phyloP scores from a whole-genome alignment of 2,888 invertebrate species.

The Horisme vitalbata region DNA sequence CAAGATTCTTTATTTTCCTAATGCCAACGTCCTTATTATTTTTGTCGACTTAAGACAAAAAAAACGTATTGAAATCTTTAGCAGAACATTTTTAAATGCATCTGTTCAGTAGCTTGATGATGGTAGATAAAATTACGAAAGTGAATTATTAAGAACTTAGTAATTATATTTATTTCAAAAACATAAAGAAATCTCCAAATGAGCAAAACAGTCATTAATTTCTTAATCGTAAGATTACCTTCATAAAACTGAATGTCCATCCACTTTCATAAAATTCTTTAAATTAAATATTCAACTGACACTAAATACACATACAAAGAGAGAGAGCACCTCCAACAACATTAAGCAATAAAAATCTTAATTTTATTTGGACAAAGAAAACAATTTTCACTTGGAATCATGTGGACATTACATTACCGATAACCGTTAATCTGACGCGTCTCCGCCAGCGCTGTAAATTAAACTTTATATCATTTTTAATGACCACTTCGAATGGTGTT shows the following conservation, averaged over 20 bases:
- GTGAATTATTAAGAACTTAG: too few species aligned
- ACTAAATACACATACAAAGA: conserved; percentile 35
- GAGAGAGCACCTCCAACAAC: conserved; percentile 36
- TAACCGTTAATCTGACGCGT: conserved; percentile 73
- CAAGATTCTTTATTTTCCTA: too few species aligned
- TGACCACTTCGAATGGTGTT: conserved; percentile 77
- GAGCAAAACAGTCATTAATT: conserved; percentile 33
- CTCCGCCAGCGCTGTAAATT: conserved; percentile 70
- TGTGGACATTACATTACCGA: conserved; percentile 71
- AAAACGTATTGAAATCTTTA: too few species aligned
- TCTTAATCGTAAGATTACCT: conserved; percentile 31
- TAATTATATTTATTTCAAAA: conserved; percentile 8
- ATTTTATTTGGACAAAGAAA: conserved; percentile 64
- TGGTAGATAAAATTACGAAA: too few species aligned
- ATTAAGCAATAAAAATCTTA: conserved; percentile 56
- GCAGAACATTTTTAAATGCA: too few species aligned
- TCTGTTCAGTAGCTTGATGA: too few species aligned
- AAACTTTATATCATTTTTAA: conserved; percentile 82
- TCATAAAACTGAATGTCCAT: conserved; percentile 32
- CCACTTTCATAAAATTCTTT: conserved; percentile 31
- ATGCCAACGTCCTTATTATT: too few species aligned
- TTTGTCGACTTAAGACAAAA: too few species aligned
- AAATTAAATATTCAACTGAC: conserved; percentile 32
- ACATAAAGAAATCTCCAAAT: conserved; percentile 17
- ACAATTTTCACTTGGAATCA: conserved; percentile 62